These are phyloP conservation scores for Trichosurus vulpecula DNA, from an alignment of 2,797 vertebrate species.

Conservation along the genomic window DNA sequence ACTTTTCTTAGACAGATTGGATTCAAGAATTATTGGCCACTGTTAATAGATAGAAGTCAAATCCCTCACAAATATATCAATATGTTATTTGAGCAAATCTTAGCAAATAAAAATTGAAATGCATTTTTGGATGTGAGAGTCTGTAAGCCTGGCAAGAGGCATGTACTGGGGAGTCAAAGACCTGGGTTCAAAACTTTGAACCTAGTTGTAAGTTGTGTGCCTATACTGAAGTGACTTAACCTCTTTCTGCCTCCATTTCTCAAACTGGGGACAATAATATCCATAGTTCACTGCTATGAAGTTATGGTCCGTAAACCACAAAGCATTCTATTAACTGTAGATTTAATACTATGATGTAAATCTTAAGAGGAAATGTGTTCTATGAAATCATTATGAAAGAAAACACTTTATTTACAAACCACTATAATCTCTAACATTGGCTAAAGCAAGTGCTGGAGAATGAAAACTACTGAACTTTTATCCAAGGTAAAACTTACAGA, in stretches of 20 bases:
- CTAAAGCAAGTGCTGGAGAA: not conserved
- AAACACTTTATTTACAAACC: not conserved
- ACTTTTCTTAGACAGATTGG: conserved; percentile 20
- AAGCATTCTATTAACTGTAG: not conserved
- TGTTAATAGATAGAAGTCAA: not conserved
- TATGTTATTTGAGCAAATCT: not conserved
- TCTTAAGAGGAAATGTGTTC: not conserved
- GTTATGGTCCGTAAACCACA: not conserved
- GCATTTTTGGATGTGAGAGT: not conserved
- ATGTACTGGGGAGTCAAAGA: not conserved
- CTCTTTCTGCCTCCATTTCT: not conserved
- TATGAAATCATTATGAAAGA: not conserved
- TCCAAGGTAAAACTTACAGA: not conserved
- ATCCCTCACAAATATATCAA: not conserved
- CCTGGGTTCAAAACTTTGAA: not conserved
- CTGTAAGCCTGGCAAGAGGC: not conserved
- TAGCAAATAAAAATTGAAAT: not conserved
- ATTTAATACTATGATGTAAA: not conserved
- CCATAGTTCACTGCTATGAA: not conserved
- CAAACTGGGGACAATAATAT: not conserved
- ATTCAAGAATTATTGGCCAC: not conserved
- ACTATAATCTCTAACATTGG: not conserved
- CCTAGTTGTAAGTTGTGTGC: not conserved
- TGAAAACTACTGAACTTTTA: not conserved
- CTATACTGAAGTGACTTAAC: not conserved